Evolutionary conservation across 2,797 vertebrate genomes (phyloP).

Genomic region (Gallinago stenura): DNA sequence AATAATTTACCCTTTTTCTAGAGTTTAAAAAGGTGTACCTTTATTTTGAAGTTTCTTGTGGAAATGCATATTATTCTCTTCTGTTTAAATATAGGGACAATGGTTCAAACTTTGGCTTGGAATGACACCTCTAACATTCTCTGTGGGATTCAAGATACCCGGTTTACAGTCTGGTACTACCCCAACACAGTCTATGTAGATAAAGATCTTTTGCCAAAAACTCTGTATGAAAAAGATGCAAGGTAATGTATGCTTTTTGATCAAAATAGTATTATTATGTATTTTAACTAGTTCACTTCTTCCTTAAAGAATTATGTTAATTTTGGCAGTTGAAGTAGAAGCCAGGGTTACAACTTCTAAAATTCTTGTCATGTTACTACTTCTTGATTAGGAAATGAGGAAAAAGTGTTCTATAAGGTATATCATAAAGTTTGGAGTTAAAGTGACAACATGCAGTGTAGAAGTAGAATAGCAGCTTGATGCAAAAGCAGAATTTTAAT

Average conservation of each 20-base stretch:
- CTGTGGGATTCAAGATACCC: conserved; percentile 91
- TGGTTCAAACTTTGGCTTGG: conserved; percentile 95
- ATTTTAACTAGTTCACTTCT: background rate
- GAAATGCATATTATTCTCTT: background rate
- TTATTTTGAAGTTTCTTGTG: background rate
- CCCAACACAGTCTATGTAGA: conserved; percentile 91
- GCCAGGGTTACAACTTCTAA: accelerated
- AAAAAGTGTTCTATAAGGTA: background rate
- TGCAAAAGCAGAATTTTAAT: background rate
- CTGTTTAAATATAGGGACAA: conserved; percentile 84
- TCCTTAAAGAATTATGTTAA: background rate
- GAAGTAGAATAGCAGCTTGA: background rate
- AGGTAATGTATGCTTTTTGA: conserved; percentile 79
- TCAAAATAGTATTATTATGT: background rate
- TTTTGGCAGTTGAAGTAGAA: background rate
- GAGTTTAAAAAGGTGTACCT: background rate
- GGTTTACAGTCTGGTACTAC: conserved; percentile 92
- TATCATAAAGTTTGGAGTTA: background rate
- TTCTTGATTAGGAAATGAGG: background rate
- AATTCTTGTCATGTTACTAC: background rate
- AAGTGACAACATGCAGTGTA: accelerated
- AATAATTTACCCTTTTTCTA: background rate
- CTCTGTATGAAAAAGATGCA: conserved; percentile 88
- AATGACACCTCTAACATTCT: conserved; percentile 92
- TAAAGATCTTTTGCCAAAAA: conserved; percentile 91